Conservation (phyloP, 92 coral and sea anemone genomes). For the Parazoanthus darwini region DNA sequence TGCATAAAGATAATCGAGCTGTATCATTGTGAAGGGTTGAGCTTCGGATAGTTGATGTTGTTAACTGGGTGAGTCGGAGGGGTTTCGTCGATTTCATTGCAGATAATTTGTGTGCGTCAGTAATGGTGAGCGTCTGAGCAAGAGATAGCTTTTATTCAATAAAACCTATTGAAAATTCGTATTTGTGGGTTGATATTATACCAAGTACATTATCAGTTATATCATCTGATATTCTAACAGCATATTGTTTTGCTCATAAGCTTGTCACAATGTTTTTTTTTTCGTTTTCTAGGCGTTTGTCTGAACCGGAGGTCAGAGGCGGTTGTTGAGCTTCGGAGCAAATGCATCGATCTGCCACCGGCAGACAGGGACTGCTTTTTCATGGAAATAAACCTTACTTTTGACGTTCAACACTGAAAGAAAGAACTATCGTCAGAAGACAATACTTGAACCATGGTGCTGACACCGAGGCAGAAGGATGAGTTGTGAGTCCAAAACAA, state of each 20-base stretch:
- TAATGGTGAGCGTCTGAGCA: slow-evolving; percentile 36
- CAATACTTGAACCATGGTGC: slow-evolving; percentile 82
- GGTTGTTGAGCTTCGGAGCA: slow-evolving; percentile 26
- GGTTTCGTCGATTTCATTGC: slow-evolving; percentile 44
- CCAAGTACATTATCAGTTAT: slow-evolving; percentile 30
- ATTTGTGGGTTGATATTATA: slow-evolving; percentile 21
- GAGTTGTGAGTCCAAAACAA: slow-evolving; percentile 79
- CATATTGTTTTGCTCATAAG: neutral
- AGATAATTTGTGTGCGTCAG: slow-evolving; percentile 30
- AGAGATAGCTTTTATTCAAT: slow-evolving; percentile 29
- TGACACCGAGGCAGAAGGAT: slow-evolving; percentile 96
- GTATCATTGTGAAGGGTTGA: neutral
- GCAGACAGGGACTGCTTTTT: slow-evolving; percentile 61
- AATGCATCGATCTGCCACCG: slow-evolving; percentile 48
- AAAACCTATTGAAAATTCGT: neutral
- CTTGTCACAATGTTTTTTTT: slow-evolving; percentile 7
- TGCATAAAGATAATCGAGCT: slow-evolving; percentile 14
- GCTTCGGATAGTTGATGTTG: neutral
- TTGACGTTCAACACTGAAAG: slow-evolving; percentile 49
- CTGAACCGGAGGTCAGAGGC: slow-evolving; percentile 40
- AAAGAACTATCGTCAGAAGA: slow-evolving; percentile 37
- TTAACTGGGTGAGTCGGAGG: slow-evolving; percentile 31
- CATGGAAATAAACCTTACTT: slow-evolving; percentile 51
- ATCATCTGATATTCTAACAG: slow-evolving; percentile 21
- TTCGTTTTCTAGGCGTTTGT: slow-evolving; percentile 43